Evolutionary conservation across 2,797 vertebrate species (phyloP).

Genomic region (Tapirus indicus): DNA sequence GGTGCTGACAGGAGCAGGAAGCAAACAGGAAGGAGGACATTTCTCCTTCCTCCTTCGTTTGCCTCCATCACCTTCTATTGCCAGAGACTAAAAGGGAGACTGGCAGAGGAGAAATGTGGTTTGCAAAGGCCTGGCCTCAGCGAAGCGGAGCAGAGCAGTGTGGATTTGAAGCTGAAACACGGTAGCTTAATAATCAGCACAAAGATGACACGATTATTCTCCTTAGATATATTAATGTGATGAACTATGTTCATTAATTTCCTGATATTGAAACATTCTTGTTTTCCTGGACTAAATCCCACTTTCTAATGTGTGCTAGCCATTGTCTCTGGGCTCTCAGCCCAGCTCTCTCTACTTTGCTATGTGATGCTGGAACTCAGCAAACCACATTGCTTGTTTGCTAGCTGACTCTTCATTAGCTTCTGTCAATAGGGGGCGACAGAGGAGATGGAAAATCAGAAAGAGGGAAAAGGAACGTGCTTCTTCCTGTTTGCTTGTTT

Average conservation of each 20-base stretch:
- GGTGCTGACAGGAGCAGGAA: neutral
- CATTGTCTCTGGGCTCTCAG: neutral
- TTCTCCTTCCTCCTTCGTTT: too few species aligned
- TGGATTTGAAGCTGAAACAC: too few species aligned
- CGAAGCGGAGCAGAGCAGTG: neutral
- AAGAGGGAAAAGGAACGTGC: too few species aligned
- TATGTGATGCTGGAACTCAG: neutral
- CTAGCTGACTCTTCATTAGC: neutral
- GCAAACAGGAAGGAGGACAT: neutral
- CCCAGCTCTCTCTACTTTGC: neutral
- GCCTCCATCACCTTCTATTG: too few species aligned
- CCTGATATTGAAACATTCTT: neutral
- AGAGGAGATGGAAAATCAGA: neutral
- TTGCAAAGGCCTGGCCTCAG: neutral
- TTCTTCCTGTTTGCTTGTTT: too few species aligned
- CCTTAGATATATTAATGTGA: too few species aligned
- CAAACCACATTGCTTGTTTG: neutral
- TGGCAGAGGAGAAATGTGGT: too few species aligned
- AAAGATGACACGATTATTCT: too few species aligned
- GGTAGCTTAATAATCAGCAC: too few species aligned
- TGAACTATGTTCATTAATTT: neutral
- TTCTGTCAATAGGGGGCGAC: neutral
- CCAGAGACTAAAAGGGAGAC: too few species aligned
- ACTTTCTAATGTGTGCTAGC: neutral
- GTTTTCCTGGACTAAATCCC: neutral